Evolutionary conservation across 2,113 vertebrate genomes (phyloP).

Genomic region (Crocuta crocuta): DNA sequence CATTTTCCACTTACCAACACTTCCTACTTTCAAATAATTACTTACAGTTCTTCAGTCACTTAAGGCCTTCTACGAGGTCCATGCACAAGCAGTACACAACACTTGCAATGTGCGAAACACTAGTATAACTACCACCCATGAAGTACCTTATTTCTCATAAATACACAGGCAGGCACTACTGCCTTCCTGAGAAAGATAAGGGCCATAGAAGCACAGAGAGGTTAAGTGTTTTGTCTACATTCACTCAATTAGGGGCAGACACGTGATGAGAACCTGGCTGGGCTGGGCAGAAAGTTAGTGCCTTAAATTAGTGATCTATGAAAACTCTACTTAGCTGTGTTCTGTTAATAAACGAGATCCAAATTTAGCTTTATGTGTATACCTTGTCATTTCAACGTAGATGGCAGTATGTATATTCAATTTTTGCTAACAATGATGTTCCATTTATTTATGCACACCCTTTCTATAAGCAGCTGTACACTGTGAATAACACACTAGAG

Average conservation of each 20-base stretch:
- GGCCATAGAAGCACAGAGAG: neutral
- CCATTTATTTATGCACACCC: neutral
- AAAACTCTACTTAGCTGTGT: neutral
- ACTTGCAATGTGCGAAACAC: neutral
- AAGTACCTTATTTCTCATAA: neutral
- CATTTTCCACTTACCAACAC: neutral
- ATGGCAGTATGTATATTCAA: neutral
- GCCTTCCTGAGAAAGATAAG: neutral
- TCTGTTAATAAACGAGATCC: neutral
- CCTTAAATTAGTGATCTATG: too few species aligned
- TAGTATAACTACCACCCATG: rapidly evolving
- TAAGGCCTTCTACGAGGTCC: neutral
- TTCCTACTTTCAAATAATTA: neutral
- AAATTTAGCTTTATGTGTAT: neutral
- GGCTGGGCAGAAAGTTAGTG: too few species aligned
- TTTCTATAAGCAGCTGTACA: neutral
- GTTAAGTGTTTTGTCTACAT: neutral
- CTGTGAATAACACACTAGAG: neutral
- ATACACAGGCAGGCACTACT: neutral
- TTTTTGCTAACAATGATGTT: neutral
- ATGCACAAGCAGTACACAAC: neutral
- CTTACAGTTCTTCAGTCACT: neutral
- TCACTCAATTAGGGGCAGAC: too few species aligned
- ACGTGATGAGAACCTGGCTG: too few species aligned
- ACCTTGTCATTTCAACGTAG: neutral